A percentile compares a stretch with the other conserved stretches of the same genome.
phyloP scores from a whole-genome alignment of 2,113 vertebrate species.

The Carassius gibelio region DNA sequence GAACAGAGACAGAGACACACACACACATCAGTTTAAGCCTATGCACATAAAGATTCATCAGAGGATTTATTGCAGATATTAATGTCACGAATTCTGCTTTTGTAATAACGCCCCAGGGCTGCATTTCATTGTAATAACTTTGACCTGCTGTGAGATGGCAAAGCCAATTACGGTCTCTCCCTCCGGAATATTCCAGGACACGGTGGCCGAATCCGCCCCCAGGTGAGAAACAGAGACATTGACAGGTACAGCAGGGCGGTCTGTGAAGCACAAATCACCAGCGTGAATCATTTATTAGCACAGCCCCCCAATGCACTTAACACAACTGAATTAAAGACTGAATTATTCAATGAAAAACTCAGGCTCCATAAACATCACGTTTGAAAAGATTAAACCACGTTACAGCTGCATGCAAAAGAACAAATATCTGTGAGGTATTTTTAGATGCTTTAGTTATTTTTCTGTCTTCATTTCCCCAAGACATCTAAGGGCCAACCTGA shows the following conservation, averaged over 20 bases:
- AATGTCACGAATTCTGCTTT: not conserved
- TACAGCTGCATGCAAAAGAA: too few relatives aligned
- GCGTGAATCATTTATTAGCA: conserved; percentile 23
- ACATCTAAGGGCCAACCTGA: conserved; percentile 10
- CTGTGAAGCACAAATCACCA: conserved; percentile 42
- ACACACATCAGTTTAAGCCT: not conserved
- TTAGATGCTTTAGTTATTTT: not conserved
- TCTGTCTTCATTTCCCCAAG: too few relatives aligned
- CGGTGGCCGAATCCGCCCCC: conserved; percentile 88
- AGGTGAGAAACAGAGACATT: conserved; percentile 94
- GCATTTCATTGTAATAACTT: conserved; percentile 41
- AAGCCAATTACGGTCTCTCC: conserved; percentile 94
- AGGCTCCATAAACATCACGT: not conserved
- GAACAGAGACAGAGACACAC: conserved; percentile 7
- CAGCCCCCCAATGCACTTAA: not conserved
- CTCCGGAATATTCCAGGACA: conserved; percentile 94
- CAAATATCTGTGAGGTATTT: not conserved
- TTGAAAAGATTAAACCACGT: not conserved
- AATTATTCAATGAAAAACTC: not conserved
- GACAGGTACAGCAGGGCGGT: conserved; percentile 85
- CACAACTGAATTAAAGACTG: not conserved
- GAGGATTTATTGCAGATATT: conserved; percentile 9
- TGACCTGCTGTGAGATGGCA: conserved; percentile 92
- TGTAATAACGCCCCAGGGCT: not conserved
- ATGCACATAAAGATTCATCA: not conserved